Percentiles rank a stretch among this genome's conserved stretches.
Conservation (phyloP, 30 jellyfish, hydroid and myxozoan genomes). For the Aurelia coerulea region DNA sequence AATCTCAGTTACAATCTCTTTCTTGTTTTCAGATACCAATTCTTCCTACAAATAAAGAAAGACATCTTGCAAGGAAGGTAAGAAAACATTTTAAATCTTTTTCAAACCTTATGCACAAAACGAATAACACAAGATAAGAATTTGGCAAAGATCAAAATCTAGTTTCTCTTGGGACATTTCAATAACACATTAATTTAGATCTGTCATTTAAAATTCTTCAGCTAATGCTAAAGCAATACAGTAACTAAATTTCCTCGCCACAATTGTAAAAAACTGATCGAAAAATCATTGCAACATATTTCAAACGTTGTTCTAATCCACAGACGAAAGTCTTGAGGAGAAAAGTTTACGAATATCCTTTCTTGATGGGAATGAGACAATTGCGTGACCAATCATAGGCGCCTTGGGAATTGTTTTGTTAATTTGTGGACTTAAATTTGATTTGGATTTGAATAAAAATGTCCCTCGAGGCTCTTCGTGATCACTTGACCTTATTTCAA, state of each 20-base stretch:
- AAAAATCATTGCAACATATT: not conserved
- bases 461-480: not conserved
- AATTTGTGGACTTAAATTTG: not conserved
- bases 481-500: not conserved
- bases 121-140: no score
- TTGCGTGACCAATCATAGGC: slow-evolving; percentile 3
- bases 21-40: slow-evolving; percentile 73
- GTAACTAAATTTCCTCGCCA: no score
- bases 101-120: no score
- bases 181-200: no score
- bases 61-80: slow-evolving; percentile 96
- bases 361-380: not conserved
- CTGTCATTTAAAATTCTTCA: no score
- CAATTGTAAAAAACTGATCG: not conserved
- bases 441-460: not conserved
- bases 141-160: no score
- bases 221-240: no score
- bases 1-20: no score
- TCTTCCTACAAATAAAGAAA: slow-evolving; percentile 88
- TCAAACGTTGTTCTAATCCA: not conserved
- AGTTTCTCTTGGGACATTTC: no score
- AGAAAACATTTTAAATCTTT: not conserved
- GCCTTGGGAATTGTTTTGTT: not conserved
- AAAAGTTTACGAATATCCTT: not conserved
- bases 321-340: not conserved